phyloP scores from a whole-genome alignment of 2,797 vertebrate species.

The Melanotaenia parkinsoni region DNA sequence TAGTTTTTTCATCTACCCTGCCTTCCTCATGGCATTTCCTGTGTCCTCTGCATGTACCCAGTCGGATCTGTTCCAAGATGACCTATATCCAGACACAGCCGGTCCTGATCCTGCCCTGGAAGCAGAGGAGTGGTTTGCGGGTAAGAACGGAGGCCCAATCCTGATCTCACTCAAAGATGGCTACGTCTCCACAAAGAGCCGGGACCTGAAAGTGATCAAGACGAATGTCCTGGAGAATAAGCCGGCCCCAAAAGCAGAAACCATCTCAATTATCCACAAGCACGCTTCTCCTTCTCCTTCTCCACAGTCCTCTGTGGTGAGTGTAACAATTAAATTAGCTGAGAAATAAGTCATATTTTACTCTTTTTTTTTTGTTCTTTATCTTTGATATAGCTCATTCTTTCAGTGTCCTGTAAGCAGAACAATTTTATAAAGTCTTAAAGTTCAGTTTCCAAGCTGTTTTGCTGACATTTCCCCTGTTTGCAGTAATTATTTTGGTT shows the following conservation, averaged over 20 bases:
- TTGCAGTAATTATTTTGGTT: conserved; percentile 49
- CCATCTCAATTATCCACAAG: conserved; percentile 84
- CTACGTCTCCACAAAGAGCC: conserved; percentile 93
- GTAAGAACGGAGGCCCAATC: conserved; percentile 92
- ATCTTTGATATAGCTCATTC: not conserved
- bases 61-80: conserved; percentile 99
- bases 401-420: not conserved
- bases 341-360: not conserved
- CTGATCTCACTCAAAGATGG: conserved; percentile 96
- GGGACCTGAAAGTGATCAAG: conserved; percentile 95
- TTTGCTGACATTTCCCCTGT: conserved; percentile 28
- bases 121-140: conserved; percentile 96
- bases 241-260: conserved; percentile 87
- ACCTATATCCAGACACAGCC: conserved; percentile 95
- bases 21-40: not conserved
- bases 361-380: not conserved
- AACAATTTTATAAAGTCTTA: not conserved
- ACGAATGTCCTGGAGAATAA: conserved; percentile 94
- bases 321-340: not conserved
- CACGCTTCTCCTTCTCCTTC: conserved; percentile 55
- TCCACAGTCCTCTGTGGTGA: conserved; percentile 86
- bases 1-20: not conserved
- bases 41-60: conserved; percentile 55
- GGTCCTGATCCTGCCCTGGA: conserved; percentile 95
- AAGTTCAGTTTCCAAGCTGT: conserved; percentile 14